These are phyloP conservation scores for Ophiodon elongatus DNA, from an alignment of 2,113 vertebrate genomes.

Conservation along the genomic window DNA sequence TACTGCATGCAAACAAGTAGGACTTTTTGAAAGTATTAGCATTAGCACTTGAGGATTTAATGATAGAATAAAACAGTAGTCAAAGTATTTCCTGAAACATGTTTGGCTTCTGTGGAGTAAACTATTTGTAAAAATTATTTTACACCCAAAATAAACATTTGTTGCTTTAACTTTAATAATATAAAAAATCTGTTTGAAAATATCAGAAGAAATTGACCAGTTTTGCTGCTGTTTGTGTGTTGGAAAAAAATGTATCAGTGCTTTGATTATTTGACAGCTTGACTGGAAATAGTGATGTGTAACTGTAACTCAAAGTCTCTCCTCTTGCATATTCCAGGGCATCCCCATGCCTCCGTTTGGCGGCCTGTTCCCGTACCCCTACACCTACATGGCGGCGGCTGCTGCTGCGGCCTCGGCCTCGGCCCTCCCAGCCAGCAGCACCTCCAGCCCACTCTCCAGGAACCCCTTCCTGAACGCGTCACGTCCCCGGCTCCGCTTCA, in stretches of 20 bases:
- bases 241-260: not conserved
- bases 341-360: conserved; percentile 98
- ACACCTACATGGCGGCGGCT: conserved; percentile 98
- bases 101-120: not conserved
- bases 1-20: not conserved
- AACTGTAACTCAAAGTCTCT: conserved; percentile 10
- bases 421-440: conserved; percentile 89
- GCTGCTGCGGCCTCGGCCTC: conserved; percentile 94
- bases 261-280: not conserved
- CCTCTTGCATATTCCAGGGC: conserved; percentile 85
- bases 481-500: conserved; percentile 95
- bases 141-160: not conserved
- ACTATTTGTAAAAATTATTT: not conserved
- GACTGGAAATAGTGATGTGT: conserved; percentile 5
- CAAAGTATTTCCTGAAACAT: not conserved
- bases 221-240: not conserved
- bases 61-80: not conserved
- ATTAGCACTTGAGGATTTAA: not conserved
- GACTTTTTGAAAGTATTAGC: not conserved
- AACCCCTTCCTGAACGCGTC: conserved; percentile 93
- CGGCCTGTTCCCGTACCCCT: conserved; percentile 97
- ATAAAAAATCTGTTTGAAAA: not conserved
- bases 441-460: conserved; percentile 89
- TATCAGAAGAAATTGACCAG: not conserved
- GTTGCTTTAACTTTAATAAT: not conserved